Base-by-base conservation (phyloP, 2,113 vertebrate species). In the Sterna hirundo region DNA sequence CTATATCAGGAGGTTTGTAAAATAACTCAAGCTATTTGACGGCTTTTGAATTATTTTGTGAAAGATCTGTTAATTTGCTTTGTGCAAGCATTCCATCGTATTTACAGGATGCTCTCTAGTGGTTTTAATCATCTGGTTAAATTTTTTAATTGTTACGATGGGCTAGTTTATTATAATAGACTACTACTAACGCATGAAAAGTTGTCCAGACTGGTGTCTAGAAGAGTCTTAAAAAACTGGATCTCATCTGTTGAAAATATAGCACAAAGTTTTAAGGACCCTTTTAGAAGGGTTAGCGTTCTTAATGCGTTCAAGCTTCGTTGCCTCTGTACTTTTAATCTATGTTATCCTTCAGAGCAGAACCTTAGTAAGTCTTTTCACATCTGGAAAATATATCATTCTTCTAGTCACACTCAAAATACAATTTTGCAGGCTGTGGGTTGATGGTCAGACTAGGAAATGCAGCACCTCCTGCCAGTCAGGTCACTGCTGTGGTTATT, bases 141-240 rank as follows among this genome's bases (percentile, higher is more conserved):
- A 2, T 54, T 47, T 52, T 47, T 55, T 15, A 44, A 90, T 23
- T 58, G 9, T 86, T 44, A 2, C n/a, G 54, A 32, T 83, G 18
- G 46, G 34, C 44, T 83, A 21, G 17, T 76, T 77, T 88, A 15
- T 83, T 60, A 2, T 69, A 85, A 32, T 47, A 61, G 34, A 29
- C n/a, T 52, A 32, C 17, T 77, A 85, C 42, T 62, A 47, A 44
- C 0, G 0, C 7, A 8, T 62, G 36, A 71, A 18, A 40, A 65
- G 13, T 32, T 82, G 36, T n/a, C 17, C n/a, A 38, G 34, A 30
- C 12, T 54, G 34, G 32, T 40, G 42, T n/a, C 32, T 40, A 13
- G 13, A 80, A 55, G 34, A 65, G 18, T 80, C 20, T 30, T 65
- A 12, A 58, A 57, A 84, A 42, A 23, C 10, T 36, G 13, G 7